These are phyloP conservation scores for Cyclina sinensis DNA, from an alignment of 1,140 invertebrate species.

Conservation along the genomic window DNA sequence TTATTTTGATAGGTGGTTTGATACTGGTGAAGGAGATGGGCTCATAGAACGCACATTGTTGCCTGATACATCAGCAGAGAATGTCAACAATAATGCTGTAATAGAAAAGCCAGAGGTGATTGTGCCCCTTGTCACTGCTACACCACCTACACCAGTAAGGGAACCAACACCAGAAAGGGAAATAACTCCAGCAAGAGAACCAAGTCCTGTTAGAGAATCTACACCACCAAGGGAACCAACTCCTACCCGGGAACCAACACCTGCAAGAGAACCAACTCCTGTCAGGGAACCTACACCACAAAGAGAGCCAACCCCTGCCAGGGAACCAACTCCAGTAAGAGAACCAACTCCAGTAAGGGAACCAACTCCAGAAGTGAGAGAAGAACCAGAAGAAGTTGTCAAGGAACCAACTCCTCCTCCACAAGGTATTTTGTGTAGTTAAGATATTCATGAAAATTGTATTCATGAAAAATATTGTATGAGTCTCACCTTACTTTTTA, in stretches of 20 bases:
- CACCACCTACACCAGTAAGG: not conserved
- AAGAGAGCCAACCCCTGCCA: constrained; percentile 15
- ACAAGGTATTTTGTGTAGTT: too few species aligned
- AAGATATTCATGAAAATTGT: too few species aligned
- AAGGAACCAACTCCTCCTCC: constrained; percentile 34
- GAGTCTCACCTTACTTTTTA: too few species aligned
- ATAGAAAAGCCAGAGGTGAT: not conserved
- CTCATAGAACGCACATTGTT: constrained; percentile 57
- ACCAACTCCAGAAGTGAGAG: not conserved
- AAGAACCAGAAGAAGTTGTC: not conserved
- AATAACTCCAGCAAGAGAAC: constrained; percentile 43
- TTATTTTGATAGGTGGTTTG: constrained; percentile 59
- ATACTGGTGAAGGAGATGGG: constrained; percentile 50
- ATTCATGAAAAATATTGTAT: too few species aligned
- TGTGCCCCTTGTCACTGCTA: not conserved
- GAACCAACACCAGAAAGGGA: constrained; percentile 51
- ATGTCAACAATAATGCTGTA: constrained; percentile 40
- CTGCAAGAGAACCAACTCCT: constrained; percentile 50
- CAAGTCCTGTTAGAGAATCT: not conserved
- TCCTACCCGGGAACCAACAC: constrained; percentile 34
- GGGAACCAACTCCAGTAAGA: constrained; percentile 2
- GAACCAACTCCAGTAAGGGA: constrained; percentile 36
- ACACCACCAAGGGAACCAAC: not conserved
- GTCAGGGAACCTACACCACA: constrained; percentile 29
- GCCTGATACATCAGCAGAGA: not conserved